Base-by-base conservation (phyloP, 1,140 invertebrate species). In the Hypsibius dujardini region DNA sequence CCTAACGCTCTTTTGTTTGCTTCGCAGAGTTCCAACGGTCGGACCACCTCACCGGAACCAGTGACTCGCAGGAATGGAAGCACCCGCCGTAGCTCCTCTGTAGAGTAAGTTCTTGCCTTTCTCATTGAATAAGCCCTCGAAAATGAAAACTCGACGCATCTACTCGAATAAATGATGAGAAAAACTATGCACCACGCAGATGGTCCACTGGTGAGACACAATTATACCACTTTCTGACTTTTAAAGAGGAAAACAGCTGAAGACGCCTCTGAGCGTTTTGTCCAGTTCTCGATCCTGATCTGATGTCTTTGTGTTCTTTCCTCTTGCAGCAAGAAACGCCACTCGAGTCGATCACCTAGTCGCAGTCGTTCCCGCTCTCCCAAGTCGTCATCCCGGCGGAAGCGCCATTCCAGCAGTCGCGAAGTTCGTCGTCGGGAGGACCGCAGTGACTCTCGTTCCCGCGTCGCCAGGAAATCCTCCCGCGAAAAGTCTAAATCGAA, bases 181-280 rank as follows among this genome's bases (percentile, higher is more conserved):
- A 45, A 67, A 12, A 67, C 62, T 15, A 42, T 67, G 62, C 62
- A 67, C 62, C 62, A 67, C 62, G 62, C 62, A 67, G 12, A 67
- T 7, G 7, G 12, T 12, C 3, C 12, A 15, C 42, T 67, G 62
- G 3, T 67, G 62, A 67, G 12, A 67, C 12, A 67, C 62, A 67
- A 67, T 7, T 15, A 12, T 45, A 67, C 42, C 12, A 67, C 62
- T 45, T 67, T 0, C 50, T 56, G 50, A 56, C 7, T 56, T 56
- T 0, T n/a, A 12, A 56, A 56, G 0, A 0, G 42, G 12, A 12
- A 67, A 67, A 56, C n/a, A 7, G 12, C 45, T 67, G 62, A 67
- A 12, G 42, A 42, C 45, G 12, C 12, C 12, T 12, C 45, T 67
- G 45, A 67, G 45, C 62, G 7, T 12, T 67, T 67, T 15, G 42